These are phyloP conservation scores for Pasiphila rectangulata DNA, from an alignment of 2,888 invertebrate genomes.

Conservation along the genomic window DNA sequence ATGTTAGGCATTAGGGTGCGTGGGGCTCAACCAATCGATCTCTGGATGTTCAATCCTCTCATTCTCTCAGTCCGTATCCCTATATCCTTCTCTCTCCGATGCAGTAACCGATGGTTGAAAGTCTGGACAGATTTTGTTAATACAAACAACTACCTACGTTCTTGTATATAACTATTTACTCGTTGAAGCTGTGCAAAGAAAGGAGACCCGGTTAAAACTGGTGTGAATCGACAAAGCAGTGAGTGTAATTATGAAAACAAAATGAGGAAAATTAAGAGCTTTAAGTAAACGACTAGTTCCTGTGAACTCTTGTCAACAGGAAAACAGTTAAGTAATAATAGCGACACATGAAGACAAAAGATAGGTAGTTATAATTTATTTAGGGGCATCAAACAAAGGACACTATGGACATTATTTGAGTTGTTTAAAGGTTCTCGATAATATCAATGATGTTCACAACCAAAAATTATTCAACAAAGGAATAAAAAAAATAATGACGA, in stretches of 20 bases:
- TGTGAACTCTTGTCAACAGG: constrained; percentile 36
- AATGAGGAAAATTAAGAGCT: constrained; percentile 12
- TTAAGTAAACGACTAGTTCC: constrained; percentile 2
- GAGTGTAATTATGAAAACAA: constrained; percentile 4
- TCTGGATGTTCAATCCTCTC: constrained; percentile 58
- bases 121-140: constrained; percentile 58
- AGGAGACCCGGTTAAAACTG: neutral
- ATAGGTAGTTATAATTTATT: no score
- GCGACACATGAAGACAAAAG: no score
- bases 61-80: constrained; percentile 41
- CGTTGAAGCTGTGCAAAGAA: no score
- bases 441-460: no score
- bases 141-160: constrained; percentile 35
- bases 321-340: no score
- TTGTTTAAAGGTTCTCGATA: no score
- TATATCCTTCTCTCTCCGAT: constrained; percentile 44
- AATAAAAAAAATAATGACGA: no score
- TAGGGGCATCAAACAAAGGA: no score
- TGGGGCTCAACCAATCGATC: constrained; percentile 67
- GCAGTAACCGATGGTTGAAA: constrained; percentile 44
- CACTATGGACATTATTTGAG: no score
- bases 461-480: no score
- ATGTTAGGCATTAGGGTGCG: constrained; percentile 60
- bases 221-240: neutral
- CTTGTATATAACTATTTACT: neutral